Conservation (phyloP, 2,888 invertebrate species). For the Plebejus melissa region DNA sequence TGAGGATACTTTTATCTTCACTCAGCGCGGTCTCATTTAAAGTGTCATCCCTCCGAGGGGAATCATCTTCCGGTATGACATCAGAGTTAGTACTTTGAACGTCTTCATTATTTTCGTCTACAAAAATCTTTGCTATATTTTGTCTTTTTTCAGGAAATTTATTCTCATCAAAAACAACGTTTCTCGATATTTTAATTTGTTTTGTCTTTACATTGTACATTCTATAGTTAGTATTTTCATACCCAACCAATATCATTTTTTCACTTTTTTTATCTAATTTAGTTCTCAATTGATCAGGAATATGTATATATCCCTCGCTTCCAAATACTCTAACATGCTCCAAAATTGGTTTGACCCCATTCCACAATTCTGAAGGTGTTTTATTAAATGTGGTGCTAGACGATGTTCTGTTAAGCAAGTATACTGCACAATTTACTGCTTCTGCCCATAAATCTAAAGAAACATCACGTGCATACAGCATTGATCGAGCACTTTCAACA, state of each 20-base stretch:
- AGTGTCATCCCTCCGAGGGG: not conserved
- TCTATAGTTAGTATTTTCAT: conserved; percentile 37
- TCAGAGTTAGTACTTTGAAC: conserved; percentile 19
- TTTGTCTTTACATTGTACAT: conserved; percentile 27
- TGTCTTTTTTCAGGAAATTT: conserved; percentile 27
- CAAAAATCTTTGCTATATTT: conserved; percentile 28
- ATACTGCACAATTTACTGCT: too few species aligned
- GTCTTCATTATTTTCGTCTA: conserved; percentile 32
- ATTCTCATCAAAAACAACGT: conserved; percentile 42
- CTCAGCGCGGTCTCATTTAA: not conserved
- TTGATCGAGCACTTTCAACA: too few species aligned
- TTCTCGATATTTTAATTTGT: conserved; percentile 31
- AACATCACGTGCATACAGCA: too few species aligned
- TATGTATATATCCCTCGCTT: too few species aligned
- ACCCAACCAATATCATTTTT: not conserved
- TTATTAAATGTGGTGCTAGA: too few species aligned
- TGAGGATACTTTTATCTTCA: not conserved
- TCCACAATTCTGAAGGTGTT: too few species aligned
- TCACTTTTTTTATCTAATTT: not conserved
- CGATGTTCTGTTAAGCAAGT: too few species aligned
- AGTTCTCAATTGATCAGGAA: not conserved
- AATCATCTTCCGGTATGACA: not conserved
- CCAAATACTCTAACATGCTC: too few species aligned
- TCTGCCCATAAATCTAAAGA: too few species aligned
- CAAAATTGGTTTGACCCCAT: too few species aligned